Base-by-base conservation (phyloP, 2,113 vertebrate genomes). In the Coryphaenoides rupestris region DNA sequence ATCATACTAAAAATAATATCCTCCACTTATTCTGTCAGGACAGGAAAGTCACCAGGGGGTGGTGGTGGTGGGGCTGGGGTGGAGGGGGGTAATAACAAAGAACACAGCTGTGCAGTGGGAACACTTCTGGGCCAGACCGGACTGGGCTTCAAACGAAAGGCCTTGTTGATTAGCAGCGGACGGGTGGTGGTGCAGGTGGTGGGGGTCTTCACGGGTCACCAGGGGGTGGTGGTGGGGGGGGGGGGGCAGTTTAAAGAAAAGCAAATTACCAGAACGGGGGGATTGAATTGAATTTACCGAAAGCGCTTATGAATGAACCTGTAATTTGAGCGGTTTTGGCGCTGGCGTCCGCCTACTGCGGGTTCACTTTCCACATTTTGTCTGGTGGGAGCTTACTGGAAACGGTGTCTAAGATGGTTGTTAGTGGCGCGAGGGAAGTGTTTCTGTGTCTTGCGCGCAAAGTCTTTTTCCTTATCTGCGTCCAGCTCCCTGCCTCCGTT, bases 331-430 rank as follows among this genome's bases (percentile, higher is more conserved):
- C 62, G 24, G 54, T 75, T 74, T n/a, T 62, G 73, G 40, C 69
- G 80, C 59, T 52, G 45, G 45, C 58, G 21, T 69, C 54, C 73
- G 68, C 56, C 74, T 66, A 76, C 67, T 78, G 65, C 77, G 76
- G 69, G 59, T 78, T 77, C 63, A 82, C 67, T 86, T 89, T 88
- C 79, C 88, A 84, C 80, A 75, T 69, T 78, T 83, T 59, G 60
- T 80, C 72, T 75, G 74, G 61, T 77, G 49, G 73, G 74, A 63
- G 65, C 70, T 88, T 88, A 78, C 79, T 81, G 84, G 79, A 88
- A 85, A 67, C 21, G 2, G 58, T 23, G 28, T 60, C 75, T 81
- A 71, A 60, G 53, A 65, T 77, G 77, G 67, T 79, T 69, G 83
- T 77, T 64, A 67, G 69, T 87, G 78, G 84, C 63, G 61, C 72